Percentiles rank a stretch among this genome's conserved stretches.
Evolutionary conservation across 2,888 invertebrate species (phyloP).

Genomic region (Leptopilina syphax): DNA sequence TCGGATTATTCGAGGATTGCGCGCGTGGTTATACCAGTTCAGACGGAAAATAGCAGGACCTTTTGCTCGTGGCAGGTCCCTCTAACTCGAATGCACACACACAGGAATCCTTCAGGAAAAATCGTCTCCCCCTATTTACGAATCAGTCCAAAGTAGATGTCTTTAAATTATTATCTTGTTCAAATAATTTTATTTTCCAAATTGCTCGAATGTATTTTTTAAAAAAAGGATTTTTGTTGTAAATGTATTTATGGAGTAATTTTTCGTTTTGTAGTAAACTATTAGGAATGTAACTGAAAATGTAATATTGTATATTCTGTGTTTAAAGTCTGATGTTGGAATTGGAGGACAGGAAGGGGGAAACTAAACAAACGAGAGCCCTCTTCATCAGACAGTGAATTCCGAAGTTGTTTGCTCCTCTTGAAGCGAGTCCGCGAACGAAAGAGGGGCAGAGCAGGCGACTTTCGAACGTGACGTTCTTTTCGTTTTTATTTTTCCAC

Average conservation of each 20-base stretch:
- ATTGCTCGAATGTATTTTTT: background rate
- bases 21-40: slow-evolving; percentile 68
- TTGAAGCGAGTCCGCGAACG: slow-evolving; percentile 53
- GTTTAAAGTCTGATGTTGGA: slow-evolving; percentile 39
- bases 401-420: slow-evolving; percentile 68
- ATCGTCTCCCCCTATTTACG: slow-evolving; percentile 36
- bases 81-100: slow-evolving; percentile 53
- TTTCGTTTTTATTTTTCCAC: slow-evolving; percentile 60
- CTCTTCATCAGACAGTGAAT: slow-evolving; percentile 68
- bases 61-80: slow-evolving; percentile 74
- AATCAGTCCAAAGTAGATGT: slow-evolving; percentile 49
- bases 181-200: background rate
- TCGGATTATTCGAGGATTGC: slow-evolving; percentile 70
- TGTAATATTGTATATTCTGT: background rate
- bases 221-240: no score
- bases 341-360: slow-evolving; percentile 49
- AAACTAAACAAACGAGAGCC: slow-evolving; percentile 68
- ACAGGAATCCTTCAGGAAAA: slow-evolving; percentile 35
- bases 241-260: no score
- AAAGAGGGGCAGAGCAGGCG: slow-evolving; percentile 49
- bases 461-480: slow-evolving; percentile 67
- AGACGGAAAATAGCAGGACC: slow-evolving; percentile 76
- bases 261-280: no score
- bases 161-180: slow-evolving; percentile 46
- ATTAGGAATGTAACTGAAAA: no score